A percentile compares a stretch with the other conserved stretches of the same genome.
phyloP scores from a whole-genome alignment of 2,888 invertebrate species.

The Plutella xylostella region DNA sequence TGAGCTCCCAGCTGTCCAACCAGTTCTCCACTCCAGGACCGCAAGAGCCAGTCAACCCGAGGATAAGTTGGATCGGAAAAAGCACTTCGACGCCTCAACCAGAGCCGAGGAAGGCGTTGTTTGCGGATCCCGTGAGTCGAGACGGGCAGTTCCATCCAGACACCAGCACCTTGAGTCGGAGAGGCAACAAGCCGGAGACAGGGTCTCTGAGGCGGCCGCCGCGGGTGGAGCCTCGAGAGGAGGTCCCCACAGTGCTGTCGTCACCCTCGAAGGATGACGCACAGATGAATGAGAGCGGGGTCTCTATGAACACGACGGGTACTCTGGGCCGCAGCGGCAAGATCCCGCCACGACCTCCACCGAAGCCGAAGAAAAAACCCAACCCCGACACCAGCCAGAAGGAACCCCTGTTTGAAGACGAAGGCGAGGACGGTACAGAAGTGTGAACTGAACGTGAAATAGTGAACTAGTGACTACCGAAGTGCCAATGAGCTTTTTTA shows the following conservation, averaged over 20 bases:
- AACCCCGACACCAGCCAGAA: conserved; percentile 67
- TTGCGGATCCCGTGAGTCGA: conserved; percentile 36
- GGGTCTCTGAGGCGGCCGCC: conserved; percentile 54
- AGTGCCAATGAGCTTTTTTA: conserved; percentile 58
- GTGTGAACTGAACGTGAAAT: too few species aligned
- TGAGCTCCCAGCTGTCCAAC: conserved; percentile 61
- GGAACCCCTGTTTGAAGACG: conserved; percentile 87
- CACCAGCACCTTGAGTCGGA: conserved; percentile 48
- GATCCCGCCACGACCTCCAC: conserved; percentile 86
- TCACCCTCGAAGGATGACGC: conserved; percentile 53
- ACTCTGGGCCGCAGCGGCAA: conserved; percentile 70
- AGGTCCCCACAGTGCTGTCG: conserved; percentile 21
- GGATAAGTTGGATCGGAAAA: conserved; percentile 65
- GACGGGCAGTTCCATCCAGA: conserved; percentile 39
- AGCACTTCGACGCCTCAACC: conserved; percentile 59
- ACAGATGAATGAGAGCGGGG: conserved; percentile 42
- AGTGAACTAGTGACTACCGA: conserved; percentile 49
- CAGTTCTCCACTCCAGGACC: conserved; percentile 60
- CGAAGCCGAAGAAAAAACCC: conserved; percentile 84
- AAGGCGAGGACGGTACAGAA: conserved; percentile 90
- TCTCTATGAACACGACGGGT: conserved; percentile 49
- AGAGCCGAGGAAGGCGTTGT: conserved; percentile 52
- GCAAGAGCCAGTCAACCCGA: conserved; percentile 55
- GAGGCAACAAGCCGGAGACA: conserved; percentile 66
- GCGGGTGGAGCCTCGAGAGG: conserved; percentile 40